Conservation (phyloP, 2,888 invertebrate species). For the Empis stercorea region DNA sequence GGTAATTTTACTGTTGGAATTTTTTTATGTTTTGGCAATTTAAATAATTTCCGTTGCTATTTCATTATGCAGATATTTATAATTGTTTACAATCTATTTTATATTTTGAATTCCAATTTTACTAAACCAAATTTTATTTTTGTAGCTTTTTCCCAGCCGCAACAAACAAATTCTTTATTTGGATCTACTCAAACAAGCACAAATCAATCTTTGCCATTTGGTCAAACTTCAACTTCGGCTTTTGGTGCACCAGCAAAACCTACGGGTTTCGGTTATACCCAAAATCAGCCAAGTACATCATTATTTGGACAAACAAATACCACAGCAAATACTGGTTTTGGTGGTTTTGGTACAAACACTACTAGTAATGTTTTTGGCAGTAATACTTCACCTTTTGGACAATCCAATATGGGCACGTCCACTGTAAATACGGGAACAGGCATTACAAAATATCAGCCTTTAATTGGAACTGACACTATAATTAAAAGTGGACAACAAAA, state of each 20-base stretch:
- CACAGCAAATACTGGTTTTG: conserved; percentile 38
- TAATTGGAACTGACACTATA: conserved; percentile 81
- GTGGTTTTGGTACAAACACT: conserved; percentile 52
- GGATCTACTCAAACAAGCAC: conserved; percentile 38
- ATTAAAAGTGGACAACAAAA: conserved; percentile 75
- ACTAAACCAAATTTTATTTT: conserved; percentile 16
- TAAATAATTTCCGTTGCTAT: not conserved
- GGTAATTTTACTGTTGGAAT: conserved; percentile 20
- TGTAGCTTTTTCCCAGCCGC: conserved; percentile 30
- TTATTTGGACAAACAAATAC: conserved; percentile 42
- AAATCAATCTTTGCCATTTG: conserved; percentile 47
- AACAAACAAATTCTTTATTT: conserved; percentile 46
- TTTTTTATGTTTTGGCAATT: not conserved
- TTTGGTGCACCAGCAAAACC: conserved; percentile 46
- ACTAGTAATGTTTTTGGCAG: conserved; percentile 40
- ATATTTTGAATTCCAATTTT: not conserved
- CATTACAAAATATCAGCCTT: conserved; percentile 68
- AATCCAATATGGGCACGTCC: conserved; percentile 16
- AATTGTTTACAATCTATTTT: too few species aligned
- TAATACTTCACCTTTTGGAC: conserved; percentile 25
- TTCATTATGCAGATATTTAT: not conserved
- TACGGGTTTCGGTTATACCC: conserved; percentile 18
- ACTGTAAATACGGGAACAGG: conserved; percentile 48
- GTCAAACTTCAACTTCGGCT: conserved; percentile 44
- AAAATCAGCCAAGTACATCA: conserved; percentile 30